Base-by-base conservation (phyloP, 1,140 invertebrate species). In the Hesperophylax magnus region DNA sequence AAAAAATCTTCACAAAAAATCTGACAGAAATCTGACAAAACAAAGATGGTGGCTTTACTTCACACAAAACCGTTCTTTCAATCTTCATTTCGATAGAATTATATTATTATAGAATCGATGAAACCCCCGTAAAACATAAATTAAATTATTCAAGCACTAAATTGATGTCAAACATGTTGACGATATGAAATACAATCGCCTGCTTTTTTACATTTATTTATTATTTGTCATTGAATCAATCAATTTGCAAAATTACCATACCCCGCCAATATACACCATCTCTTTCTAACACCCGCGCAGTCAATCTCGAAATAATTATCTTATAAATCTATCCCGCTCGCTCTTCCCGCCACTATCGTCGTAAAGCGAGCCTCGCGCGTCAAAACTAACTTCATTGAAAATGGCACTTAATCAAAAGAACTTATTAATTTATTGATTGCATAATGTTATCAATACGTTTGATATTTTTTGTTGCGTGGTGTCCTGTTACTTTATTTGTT, bases 291-390 rank as follows among this genome's bases (percentile, higher is more conserved):
- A 15, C 47, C 14, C n/a, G 47, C 69, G n/a, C 39, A 72, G 14
- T 27, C 39, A 17, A 39, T 47, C 18, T 39, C 14, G 20, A 56
- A 67, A 31, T 34, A 53, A 72, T 72, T 54, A 56, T 72, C 39
- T 20, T 20, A 47, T 47, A 2, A 47, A 47, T 22, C 69, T 27
- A 22, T 53, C 69, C 27, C 69, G 39, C 47, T 72, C 69, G 4
- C 69, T 11, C 69, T n/a, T 72, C 69, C 69, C 69, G 69, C 69
- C 69, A 72, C 69, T 72, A 72, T 27, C 39, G 47, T 72, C 69
- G 69, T 72, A 69, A 69, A 31, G 65, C 34, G 47, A 52, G 14
- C 52, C 47, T 7, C 20, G 22, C 60, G 63, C 27, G 52, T 56
- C 52, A 54, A 72, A 72, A 54, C 69, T 14, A 39, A 54, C 69